These are phyloP conservation scores for Myripristis jacobus DNA, from an alignment of 2,797 vertebrate genomes.

Conservation along the genomic window DNA sequence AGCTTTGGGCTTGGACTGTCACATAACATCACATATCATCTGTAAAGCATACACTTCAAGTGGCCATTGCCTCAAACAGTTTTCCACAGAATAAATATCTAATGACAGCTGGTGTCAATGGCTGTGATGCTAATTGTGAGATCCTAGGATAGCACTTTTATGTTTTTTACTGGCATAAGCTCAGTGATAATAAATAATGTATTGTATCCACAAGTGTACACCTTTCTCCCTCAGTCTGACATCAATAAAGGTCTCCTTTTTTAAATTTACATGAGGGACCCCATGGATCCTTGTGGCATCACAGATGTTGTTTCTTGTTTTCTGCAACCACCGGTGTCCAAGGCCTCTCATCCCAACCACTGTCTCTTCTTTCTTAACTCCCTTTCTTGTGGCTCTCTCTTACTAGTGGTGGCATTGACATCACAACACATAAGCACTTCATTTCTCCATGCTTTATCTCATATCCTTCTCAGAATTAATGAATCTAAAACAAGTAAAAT, in stretches of 20 bases:
- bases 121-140: too few relatives aligned
- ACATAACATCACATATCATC: conserved; percentile 4
- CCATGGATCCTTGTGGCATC: conserved; percentile 15
- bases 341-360: conserved; percentile 7
- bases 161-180: too few relatives aligned
- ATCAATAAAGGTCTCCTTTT: conserved; percentile 11
- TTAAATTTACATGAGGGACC: conserved; percentile 24
- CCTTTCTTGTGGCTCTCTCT: not conserved
- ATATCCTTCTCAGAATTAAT: too few relatives aligned
- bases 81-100: not conserved
- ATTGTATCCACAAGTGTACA: too few relatives aligned
- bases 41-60: not conserved
- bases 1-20: not conserved
- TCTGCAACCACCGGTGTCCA: conserved; percentile 22
- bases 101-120: too few relatives aligned
- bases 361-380: not conserved
- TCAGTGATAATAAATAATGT: too few relatives aligned
- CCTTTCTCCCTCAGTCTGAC: too few relatives aligned
- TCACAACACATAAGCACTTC: too few relatives aligned
- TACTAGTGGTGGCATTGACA: too few relatives aligned
- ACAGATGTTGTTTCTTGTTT: conserved; percentile 41
- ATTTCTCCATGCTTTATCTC: too few relatives aligned
- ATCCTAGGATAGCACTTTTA: too few relatives aligned
- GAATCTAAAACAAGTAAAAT: too few relatives aligned
- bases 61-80: not conserved